phyloP scores from a whole-genome alignment of 2,797 vertebrate genomes.

The Hylomyscus alleni region DNA sequence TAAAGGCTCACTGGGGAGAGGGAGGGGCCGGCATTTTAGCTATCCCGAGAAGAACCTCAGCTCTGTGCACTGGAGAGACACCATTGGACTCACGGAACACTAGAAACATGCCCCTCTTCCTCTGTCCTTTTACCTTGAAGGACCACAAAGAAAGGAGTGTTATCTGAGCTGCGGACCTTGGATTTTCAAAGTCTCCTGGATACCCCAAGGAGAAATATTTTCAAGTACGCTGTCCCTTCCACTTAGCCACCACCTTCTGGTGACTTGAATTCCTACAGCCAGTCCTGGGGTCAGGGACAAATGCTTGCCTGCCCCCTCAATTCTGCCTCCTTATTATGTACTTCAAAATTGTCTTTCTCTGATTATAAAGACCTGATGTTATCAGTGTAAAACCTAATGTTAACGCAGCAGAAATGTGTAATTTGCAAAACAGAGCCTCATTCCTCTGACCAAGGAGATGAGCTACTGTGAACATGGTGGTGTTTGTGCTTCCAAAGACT shows the following conservation, averaged over 20 bases:
- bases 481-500: not conserved
- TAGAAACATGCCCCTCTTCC: not conserved
- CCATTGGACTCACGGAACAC: not conserved
- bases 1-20: not conserved
- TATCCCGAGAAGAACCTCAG: not conserved
- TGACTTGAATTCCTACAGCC: not conserved
- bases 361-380: not conserved
- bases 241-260: not conserved
- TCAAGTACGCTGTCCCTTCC: not conserved
- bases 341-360: not conserved
- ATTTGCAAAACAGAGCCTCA: not conserved
- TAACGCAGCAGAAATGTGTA: not conserved
- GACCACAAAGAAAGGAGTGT: conserved; percentile 60
- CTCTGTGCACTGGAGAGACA: not conserved
- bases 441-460: not conserved
- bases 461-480: not conserved
- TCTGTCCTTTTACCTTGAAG: not conserved
- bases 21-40: not conserved
- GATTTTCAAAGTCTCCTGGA: conserved; percentile 65
- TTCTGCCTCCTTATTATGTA: not conserved
- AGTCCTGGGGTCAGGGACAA: no score
- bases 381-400: not conserved
- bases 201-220: conserved; percentile 1
- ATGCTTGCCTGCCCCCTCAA: not conserved
- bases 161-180: not conserved